Evolutionary conservation across 2,113 vertebrate genomes (phyloP).

Genomic region (Oryzias celebensis): DNA sequence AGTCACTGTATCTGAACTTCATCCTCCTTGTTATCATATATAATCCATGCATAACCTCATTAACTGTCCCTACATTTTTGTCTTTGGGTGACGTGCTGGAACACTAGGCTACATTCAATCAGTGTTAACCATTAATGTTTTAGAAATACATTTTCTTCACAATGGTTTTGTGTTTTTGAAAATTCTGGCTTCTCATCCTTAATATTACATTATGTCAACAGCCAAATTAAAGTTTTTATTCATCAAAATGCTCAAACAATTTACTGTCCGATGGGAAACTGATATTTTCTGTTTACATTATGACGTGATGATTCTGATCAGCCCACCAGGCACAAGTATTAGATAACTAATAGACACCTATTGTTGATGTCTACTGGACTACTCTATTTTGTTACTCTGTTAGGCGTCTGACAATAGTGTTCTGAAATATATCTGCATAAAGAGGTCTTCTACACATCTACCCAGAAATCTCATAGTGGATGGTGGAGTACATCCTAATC

Average conservation of each 20-base stretch:
- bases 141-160: conserved; percentile 55
- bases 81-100: conserved; percentile 45
- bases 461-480: no score
- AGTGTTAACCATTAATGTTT: conserved; percentile 73
- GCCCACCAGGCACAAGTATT: no score
- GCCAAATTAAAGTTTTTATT: conserved; percentile 43
- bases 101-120: conserved; percentile 61
- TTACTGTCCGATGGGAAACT: conserved; percentile 43
- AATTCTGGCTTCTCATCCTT: conserved; percentile 43
- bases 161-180: conserved; percentile 50
- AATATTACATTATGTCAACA: conserved; percentile 64
- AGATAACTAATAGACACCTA: no score
- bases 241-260: conserved; percentile 41
- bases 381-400: no score
- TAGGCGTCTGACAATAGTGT: no score
- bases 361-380: no score
- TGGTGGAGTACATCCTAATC: no score
- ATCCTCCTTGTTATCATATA: conserved; percentile 46
- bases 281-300: conserved; percentile 35
- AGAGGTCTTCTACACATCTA: no score
- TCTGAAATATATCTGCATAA: no score
- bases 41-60: conserved; percentile 46
- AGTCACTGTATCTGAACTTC: conserved; percentile 60
- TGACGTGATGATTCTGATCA: conserved; percentile 9
- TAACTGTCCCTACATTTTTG: conserved; percentile 55